A percentile compares a stretch with the other conserved stretches of the same genome.
Evolutionary conservation across 2,888 invertebrate genomes (phyloP).

Genomic region (Parnassius apollo): DNA sequence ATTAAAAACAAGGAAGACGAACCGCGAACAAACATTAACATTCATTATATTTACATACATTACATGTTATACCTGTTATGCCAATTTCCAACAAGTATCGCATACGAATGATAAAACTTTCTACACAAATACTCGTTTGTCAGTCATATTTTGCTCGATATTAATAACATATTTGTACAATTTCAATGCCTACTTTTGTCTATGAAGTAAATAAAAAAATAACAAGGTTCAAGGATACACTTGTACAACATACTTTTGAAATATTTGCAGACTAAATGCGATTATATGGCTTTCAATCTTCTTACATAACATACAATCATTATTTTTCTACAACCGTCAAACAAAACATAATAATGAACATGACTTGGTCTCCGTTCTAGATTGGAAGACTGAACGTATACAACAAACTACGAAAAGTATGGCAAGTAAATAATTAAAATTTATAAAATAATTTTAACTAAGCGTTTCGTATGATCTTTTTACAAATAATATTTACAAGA

Average conservation of each 20-base stretch:
- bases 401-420: conserved; percentile 70
- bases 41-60: conserved; percentile 68
- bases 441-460: conserved; percentile 70
- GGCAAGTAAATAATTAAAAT: conserved; percentile 76
- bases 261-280: conserved; percentile 2
- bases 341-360: conserved; percentile 45
- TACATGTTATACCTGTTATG: conserved; percentile 41
- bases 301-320: conserved; percentile 3
- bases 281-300: conserved; percentile 12
- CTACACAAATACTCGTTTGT: neutral
- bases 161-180: neutral
- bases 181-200: too few relatives aligned
- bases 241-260: neutral
- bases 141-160: conserved; percentile 6
- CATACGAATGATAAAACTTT: conserved; percentile 4
- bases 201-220: neutral
- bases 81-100: conserved; percentile 3
- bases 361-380: conserved; percentile 54
- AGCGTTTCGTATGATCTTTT: conserved; percentile 73
- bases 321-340: conserved; percentile 10
- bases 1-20: conserved; percentile 78
- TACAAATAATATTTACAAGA: conserved; percentile 70
- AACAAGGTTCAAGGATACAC: neutral
- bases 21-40: conserved; percentile 65
- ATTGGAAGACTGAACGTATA: conserved; percentile 68